Evolutionary conservation across 2,113 vertebrate species (phyloP).

Genomic region (Irena cyanogastra): DNA sequence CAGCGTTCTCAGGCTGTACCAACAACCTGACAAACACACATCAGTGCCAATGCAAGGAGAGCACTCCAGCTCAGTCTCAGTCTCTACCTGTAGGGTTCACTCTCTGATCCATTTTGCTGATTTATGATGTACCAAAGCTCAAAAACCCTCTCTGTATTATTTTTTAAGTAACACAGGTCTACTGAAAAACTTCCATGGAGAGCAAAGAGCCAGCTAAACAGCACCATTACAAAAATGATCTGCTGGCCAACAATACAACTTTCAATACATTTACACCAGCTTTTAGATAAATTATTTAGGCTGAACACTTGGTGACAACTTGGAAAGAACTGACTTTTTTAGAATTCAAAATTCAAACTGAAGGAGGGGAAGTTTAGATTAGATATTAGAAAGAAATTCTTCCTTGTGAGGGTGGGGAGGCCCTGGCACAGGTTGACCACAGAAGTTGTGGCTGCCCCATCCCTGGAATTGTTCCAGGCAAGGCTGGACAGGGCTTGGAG

Average conservation of each 20-base stretch:
- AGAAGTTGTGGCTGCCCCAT: not conserved
- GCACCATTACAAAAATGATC: not conserved
- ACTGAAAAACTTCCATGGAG: not conserved
- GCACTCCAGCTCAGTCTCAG: not conserved
- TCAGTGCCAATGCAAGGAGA: not conserved
- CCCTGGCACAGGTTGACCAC: not conserved
- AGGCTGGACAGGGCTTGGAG: rapidly evolving
- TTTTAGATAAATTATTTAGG: not conserved
- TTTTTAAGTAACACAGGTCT: not conserved
- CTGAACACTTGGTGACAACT: not conserved
- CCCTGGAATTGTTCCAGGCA: not conserved
- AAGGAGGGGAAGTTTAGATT: not conserved
- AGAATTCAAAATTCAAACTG: not conserved
- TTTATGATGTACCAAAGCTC: not conserved
- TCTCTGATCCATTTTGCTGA: not conserved
- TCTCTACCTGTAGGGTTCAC: not conserved
- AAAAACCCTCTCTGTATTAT: not conserved
- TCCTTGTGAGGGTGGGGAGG: not conserved
- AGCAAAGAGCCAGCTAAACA: not conserved
- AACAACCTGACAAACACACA: not conserved
- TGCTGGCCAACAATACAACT: not conserved
- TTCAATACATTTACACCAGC: not conserved
- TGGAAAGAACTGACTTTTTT: not conserved
- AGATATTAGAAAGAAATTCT: not conserved
- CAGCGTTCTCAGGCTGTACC: not conserved